Evolutionary conservation across 2,888 invertebrate species (phyloP), one percentile per base, ranked within the genome.

Genomic region (Strigamia maritima): DNA sequence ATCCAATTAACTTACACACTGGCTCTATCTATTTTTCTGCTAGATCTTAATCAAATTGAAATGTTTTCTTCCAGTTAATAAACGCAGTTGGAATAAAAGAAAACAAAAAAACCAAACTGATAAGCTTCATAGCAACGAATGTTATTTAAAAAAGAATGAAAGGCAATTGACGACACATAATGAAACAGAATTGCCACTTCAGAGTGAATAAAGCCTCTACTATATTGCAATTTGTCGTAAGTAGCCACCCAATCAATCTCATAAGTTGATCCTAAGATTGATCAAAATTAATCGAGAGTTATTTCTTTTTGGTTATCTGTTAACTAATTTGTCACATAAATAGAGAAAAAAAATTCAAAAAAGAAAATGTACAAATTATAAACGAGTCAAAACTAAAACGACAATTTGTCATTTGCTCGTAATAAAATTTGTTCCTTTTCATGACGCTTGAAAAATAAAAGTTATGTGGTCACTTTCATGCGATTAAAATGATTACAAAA

Each of bases 391-490:
- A 44, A 44, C 10, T 3, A 44, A 44, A 54, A 22, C 6, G 4
- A 19, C 19, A 54, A 54, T 54, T 54, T 54, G 54, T 54, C 54
- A 54, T 19, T 19, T 4, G 22, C 22, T 19, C 54, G 8, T 54
- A 54, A 19, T n/a, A 54, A 54, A 54, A 44, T 44, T 2, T 19
- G 49, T 19, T 7, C 54, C 54, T 54, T 54, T 54, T 19, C 54
- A 54, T 54, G 54, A n/a, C 22, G 19, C 19, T 19, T 54, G 54
- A 14, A n/a, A 14, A 54, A 8, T 19, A 19, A 16, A 19, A 54
- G 54, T 54, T 54, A 54, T 54, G 19, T 54, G 54, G 54, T 54
- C 54, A 54, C 19, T 54, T 54, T 54, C 54, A 54, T 54, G 54
- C 54, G 19, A 19, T 54, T 54, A 54, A 54, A 54, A 54, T 54